Conservation (phyloP, 2,888 invertebrate genomes). For the Caenorhabditis uteleia region DNA sequence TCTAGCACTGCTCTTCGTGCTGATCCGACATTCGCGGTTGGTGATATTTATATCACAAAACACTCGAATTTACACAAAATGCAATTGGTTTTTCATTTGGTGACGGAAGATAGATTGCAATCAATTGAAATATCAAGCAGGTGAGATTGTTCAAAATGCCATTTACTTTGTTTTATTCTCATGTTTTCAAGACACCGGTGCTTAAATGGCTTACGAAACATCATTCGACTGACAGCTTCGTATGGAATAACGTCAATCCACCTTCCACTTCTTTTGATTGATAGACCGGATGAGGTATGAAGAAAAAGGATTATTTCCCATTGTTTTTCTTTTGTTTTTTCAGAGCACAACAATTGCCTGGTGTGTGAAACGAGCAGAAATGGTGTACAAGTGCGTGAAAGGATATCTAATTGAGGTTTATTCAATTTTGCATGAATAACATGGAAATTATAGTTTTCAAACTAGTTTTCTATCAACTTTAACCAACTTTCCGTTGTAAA, state of each 20-base stretch:
- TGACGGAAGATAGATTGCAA: constrained; percentile 79
- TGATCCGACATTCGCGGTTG: constrained; percentile 47
- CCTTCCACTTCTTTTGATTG: constrained; percentile 87
- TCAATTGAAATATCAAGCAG: constrained; percentile 81
- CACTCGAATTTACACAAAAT: constrained; percentile 65
- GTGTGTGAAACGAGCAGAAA: constrained; percentile 93
- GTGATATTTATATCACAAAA: constrained; percentile 72
- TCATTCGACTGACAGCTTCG: constrained; percentile 90
- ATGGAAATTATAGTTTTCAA: background rate
- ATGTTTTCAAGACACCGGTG: constrained; percentile 82
- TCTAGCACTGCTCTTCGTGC: constrained; percentile 9
- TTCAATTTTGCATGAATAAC: background rate
- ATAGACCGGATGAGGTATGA: constrained; percentile 88
- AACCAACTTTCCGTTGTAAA: background rate
- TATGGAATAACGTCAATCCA: constrained; percentile 91
- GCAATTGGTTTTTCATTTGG: constrained; percentile 90
- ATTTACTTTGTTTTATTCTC: background rate
- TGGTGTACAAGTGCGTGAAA: constrained; percentile 97
- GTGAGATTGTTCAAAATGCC: constrained; percentile 6
- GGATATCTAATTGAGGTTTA: constrained; percentile 96
- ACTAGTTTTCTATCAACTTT: background rate
- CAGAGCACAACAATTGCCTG: constrained; percentile 85
- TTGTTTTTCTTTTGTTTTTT: constrained; percentile 24
- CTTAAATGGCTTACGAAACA: constrained; percentile 90
- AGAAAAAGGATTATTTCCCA: constrained; percentile 6